phyloP scores from a whole-genome alignment of 1,140 invertebrate species.

The Drosophila simulans region DNA sequence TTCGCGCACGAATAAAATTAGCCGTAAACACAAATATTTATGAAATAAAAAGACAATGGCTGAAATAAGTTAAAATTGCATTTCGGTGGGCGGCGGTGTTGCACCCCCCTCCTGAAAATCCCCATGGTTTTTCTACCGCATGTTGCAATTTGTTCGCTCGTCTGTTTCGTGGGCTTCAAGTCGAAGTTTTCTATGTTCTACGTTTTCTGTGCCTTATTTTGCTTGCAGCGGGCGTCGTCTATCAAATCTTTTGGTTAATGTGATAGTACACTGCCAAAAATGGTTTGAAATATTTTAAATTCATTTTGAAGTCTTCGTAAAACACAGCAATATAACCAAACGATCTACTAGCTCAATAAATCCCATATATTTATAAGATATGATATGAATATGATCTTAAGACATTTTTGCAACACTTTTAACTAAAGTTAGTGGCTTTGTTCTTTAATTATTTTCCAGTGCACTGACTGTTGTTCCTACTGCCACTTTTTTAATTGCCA shows the following conservation, averaged over 20 bases:
- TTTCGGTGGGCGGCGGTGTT: conserved; percentile 71
- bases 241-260: conserved; percentile 18
- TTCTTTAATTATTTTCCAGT: conserved; percentile 1
- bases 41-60: conserved; percentile 63
- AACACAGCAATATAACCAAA: too few species aligned
- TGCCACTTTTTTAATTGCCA: conserved; percentile 64
- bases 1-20: conserved; percentile 47
- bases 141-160: conserved; percentile 55
- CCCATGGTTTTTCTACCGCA: conserved; percentile 35
- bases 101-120: conserved; percentile 1
- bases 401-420: neutral
- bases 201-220: conserved; percentile 13
- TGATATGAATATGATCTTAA: too few species aligned
- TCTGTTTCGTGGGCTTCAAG: conserved; percentile 39
- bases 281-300: neutral
- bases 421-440: too few species aligned
- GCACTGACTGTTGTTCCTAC: conserved; percentile 8
- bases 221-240: conserved; percentile 31
- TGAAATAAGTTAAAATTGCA: conserved; percentile 40
- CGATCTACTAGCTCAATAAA: too few species aligned
- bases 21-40: conserved; percentile 42
- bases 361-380: too few species aligned
- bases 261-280: neutral
- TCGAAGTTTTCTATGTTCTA: conserved; percentile 48
- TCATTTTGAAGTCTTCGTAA: too few species aligned